Base-by-base conservation (phyloP, 2,888 invertebrate species). In the Blera fallax region DNA sequence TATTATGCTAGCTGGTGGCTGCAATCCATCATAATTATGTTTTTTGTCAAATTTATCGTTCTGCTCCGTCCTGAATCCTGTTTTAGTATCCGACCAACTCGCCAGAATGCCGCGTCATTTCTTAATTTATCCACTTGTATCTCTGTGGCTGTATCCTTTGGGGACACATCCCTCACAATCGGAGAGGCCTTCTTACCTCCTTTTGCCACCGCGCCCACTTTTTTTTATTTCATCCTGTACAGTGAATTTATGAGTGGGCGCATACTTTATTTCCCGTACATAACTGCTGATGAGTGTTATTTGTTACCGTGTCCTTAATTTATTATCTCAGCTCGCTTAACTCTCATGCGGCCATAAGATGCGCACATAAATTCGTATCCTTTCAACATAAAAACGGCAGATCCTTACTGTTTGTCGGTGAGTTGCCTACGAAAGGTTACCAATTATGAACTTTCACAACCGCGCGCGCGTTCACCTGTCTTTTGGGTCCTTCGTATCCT, bases 21-120 rank as follows among this genome's bases (percentile, higher is more conserved):
- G 76, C 58, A 64, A 81, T 70, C 76, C 76, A 82, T 76, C 69
- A 76, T 72, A 82, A 76, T 82, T 82, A 76, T 76, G 70, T 70
- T 70, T 29, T 56, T 64, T 65, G 34, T 62, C 45, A 65, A 70
- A 82, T 82, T 81, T 50, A 80, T 80, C 37, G 67, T 67, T 43
- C 67, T 74, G 29, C n/a, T n/a, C 14, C 43, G 52, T 16, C 50
- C 29, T 43, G 52, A 43, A 52, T 65, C 27, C 64, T 32, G 16
- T 70, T 79, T 73, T 14, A 43, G 73, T 73, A 73, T 18, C 43
- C 54, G 8, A 40, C 56, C 58, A 43, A 24, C 24, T n/a, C 3
- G 10, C 45, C 7, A 8, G 32, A 70, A 52, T n/a, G 37, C 48
- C 50, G 16, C 76, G 50, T 76, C 70, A 82, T 82, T 56, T 50